Evolutionary conservation across 2,888 invertebrate genomes (phyloP).

Genomic region (Sicus ferrugineus): DNA sequence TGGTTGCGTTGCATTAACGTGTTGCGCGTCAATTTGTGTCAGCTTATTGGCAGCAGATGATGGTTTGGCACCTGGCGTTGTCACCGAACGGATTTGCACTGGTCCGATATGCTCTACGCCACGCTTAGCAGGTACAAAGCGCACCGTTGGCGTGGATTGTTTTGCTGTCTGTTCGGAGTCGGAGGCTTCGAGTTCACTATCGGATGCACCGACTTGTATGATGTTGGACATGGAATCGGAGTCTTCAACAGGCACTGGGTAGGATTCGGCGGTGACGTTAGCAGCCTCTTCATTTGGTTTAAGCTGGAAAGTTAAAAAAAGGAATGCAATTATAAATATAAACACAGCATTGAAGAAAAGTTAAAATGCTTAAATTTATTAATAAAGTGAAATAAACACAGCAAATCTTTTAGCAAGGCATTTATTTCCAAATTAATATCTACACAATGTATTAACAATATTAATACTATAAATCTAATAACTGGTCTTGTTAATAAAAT

Average conservation of each 20-base stretch:
- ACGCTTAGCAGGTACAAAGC: conserved; percentile 46
- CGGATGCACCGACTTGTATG: conserved; percentile 42
- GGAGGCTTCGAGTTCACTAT: conserved; percentile 36
- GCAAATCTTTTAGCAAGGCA: too few species aligned
- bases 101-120: conserved; percentile 53
- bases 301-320: neutral
- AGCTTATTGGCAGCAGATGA: conserved; percentile 23
- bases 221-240: conserved; percentile 39
- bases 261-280: neutral
- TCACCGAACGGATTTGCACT: conserved; percentile 41
- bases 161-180: conserved; percentile 37
- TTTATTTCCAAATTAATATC: too few species aligned
- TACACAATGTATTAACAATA: too few species aligned
- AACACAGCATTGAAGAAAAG: neutral
- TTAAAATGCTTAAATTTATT: neutral
- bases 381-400: too few species aligned
- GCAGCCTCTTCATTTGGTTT: conserved; percentile 5
- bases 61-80: conserved; percentile 21
- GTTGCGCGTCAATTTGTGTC: conserved; percentile 10
- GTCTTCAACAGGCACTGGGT: too few species aligned
- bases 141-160: conserved; percentile 37
- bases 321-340: neutral
- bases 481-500: too few species aligned
- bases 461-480: too few species aligned
- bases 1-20: neutral